Evolutionary conservation across 2,888 invertebrate genomes (phyloP).

Genomic region (Charanyca ferruginea): DNA sequence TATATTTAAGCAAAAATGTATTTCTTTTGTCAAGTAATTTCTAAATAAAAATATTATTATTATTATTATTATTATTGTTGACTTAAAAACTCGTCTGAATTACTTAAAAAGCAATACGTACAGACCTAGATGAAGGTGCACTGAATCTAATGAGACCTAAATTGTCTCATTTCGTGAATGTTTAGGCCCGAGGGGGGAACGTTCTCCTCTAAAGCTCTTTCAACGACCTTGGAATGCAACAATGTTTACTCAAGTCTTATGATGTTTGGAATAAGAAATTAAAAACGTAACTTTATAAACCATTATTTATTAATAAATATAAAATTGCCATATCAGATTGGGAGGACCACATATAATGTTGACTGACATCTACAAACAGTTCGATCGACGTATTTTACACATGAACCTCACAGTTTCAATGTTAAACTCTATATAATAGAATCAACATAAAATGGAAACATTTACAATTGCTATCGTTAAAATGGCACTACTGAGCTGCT

Average conservation of each 20-base stretch:
- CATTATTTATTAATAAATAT: slow-evolving; percentile 87
- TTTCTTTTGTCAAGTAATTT: no score
- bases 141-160: no score
- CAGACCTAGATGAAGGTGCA: no score
- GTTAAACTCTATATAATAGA: slow-evolving; percentile 89
- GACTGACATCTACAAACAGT: slow-evolving; percentile 81
- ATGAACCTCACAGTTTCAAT: slow-evolving; percentile 73
- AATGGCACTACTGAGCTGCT: slow-evolving; percentile 73
- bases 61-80: no score
- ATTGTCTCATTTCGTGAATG: no score
- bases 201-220: no score
- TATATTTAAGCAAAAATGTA: no score
- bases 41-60: no score
- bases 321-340: slow-evolving; percentile 84
- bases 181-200: no score
- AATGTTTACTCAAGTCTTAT: neutral
- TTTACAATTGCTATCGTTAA: slow-evolving; percentile 76
- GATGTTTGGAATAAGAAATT: slow-evolving; percentile 40
- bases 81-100: no score
- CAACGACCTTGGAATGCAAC: no score
- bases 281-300: slow-evolving; percentile 74
- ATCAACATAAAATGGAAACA: slow-evolving; percentile 85
- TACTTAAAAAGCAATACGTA: no score
- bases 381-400: slow-evolving; percentile 73
- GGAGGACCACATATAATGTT: slow-evolving; percentile 79